Evolutionary conservation across 1,140 invertebrate genomes (phyloP).

Genomic region (Heliconius nattereri): DNA sequence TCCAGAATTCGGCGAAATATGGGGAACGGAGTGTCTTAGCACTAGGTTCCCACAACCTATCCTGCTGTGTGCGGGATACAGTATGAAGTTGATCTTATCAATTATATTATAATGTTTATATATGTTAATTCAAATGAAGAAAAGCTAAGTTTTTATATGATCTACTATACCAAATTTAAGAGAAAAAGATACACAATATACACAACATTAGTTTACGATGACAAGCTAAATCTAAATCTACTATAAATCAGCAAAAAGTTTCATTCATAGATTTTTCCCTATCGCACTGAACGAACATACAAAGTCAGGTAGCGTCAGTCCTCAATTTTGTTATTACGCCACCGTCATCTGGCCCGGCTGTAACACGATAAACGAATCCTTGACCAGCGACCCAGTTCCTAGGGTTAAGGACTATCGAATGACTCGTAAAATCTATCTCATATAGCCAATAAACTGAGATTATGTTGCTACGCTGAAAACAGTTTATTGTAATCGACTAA

Average conservation of each 20-base stretch:
- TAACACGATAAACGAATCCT: slow-evolving; percentile 42
- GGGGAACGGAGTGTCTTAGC: too few species aligned
- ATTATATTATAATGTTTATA: too few species aligned
- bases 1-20: too few species aligned
- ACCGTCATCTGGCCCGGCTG: slow-evolving; percentile 19
- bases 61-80: too few species aligned
- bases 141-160: neutral
- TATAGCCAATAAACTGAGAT: slow-evolving; percentile 69
- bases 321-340: neutral
- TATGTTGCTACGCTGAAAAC: slow-evolving; percentile 49
- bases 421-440: slow-evolving; percentile 66
- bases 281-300: neutral
- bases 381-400: slow-evolving; percentile 51
- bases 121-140: neutral
- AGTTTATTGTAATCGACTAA: slow-evolving; percentile 49
- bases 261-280: neutral
- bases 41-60: too few species aligned
- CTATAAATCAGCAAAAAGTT: too few species aligned
- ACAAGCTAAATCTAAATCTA: neutral
- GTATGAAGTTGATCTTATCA: too few species aligned
- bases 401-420: slow-evolving; percentile 55
- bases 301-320: neutral
- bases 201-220: neutral
- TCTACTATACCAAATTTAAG: neutral
- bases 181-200: neutral